These are phyloP conservation scores for Schizopygopsis malacanthus DNA, from an alignment of 2,797 vertebrate genomes.

Conservation along the genomic window DNA sequence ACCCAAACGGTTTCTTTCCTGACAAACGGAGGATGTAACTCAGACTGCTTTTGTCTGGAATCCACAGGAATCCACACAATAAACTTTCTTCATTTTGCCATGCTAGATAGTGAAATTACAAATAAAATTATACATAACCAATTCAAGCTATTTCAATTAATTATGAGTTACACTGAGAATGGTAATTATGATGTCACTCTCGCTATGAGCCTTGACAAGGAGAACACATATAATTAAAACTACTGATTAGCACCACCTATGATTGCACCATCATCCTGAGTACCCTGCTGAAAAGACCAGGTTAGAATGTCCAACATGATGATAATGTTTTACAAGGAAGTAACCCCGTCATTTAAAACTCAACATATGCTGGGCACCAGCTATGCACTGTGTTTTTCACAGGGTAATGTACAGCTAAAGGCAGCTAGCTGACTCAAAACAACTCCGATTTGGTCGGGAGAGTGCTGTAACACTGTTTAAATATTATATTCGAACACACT, in stretches of 20 bases:
- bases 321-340: background rate
- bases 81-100: background rate
- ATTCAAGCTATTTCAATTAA: background rate
- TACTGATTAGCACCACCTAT: constrained; percentile 1
- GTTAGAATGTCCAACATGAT: background rate
- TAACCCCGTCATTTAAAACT: background rate
- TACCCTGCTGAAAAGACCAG: constrained; percentile 1
- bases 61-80: background rate
- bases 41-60: background rate
- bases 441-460: background rate
- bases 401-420: background rate
- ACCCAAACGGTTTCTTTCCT: background rate
- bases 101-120: background rate
- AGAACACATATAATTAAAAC: background rate
- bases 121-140: background rate
- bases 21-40: constrained; percentile 12
- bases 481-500: background rate
- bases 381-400: background rate
- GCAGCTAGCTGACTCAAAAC: background rate
- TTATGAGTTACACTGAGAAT: background rate
- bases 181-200: background rate
- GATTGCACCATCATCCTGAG: background rate
- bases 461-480: background rate
- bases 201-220: background rate
- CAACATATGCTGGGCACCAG: background rate